Conservation (phyloP, 2,113 vertebrate genomes). For the Agelaius tricolor region DNA sequence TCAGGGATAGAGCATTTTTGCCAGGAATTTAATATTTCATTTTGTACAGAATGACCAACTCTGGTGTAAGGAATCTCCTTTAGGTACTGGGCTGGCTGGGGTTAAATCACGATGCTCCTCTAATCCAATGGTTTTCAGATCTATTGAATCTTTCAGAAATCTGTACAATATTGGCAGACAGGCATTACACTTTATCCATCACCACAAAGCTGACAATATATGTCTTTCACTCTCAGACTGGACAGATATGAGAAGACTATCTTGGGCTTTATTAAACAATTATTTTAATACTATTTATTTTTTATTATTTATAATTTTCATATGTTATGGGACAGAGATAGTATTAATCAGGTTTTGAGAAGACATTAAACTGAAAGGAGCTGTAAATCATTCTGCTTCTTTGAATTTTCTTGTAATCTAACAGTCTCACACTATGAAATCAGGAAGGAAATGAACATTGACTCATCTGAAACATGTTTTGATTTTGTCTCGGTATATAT, state of each 20-base stretch:
- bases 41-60: background rate
- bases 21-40: background rate
- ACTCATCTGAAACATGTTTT: background rate
- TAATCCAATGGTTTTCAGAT: background rate
- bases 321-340: background rate
- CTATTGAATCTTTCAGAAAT: background rate
- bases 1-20: background rate
- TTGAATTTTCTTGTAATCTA: background rate
- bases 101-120: accelerated
- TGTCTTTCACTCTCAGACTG: background rate
- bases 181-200: background rate
- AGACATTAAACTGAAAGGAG: background rate
- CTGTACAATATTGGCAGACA: background rate
- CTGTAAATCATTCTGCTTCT: background rate
- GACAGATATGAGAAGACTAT: background rate
- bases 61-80: background rate
- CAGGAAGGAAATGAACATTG: background rate
- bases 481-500: background rate
- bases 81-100: background rate
- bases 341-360: background rate
- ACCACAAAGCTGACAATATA: background rate
- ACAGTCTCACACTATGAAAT: background rate
- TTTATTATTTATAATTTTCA: too few species aligned
- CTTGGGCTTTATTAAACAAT: background rate
- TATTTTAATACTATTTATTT: background rate